Conservation (phyloP, 1,140 invertebrate species). For the Drosophila cardini region DNA sequence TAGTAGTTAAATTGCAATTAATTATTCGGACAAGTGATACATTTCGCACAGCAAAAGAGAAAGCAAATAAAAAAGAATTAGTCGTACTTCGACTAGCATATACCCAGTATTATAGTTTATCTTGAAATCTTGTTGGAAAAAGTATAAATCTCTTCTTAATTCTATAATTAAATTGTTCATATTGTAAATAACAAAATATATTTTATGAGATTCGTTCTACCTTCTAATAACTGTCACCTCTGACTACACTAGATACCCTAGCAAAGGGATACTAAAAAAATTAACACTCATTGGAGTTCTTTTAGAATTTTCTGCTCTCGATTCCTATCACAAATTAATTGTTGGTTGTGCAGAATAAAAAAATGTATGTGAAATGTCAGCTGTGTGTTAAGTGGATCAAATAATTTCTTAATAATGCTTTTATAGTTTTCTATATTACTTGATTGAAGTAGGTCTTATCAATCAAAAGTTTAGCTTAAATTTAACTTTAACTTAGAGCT, state of each 20-base stretch:
- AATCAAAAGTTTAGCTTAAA: constrained; percentile 16
- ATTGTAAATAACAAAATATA: too few species aligned
- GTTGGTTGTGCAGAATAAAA: not conserved
- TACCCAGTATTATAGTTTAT: too few species aligned
- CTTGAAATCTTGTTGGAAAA: too few species aligned
- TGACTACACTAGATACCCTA: too few species aligned
- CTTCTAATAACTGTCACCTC: too few species aligned
- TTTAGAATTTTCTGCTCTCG: not conserved
- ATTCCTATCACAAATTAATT: not conserved
- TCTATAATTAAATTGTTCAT: too few species aligned
- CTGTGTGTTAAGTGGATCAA: constrained; percentile 9
- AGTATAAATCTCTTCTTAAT: too few species aligned
- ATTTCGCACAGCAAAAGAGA: constrained; percentile 18
- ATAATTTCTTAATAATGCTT: not conserved
- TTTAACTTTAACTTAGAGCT: constrained; percentile 12
- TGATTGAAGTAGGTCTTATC: not conserved
- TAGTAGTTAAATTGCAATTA: constrained; percentile 41
- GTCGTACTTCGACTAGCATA: too few species aligned
- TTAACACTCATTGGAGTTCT: not conserved
- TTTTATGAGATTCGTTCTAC: too few species aligned
- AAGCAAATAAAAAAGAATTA: not conserved
- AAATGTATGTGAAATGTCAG: constrained; percentile 35
- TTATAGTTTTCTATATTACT: not conserved
- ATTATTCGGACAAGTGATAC: constrained; percentile 35
- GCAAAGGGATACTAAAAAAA: not conserved